These are phyloP conservation scores for Erynnis tages DNA, from an alignment of 2,888 invertebrate species.

Conservation along the genomic window DNA sequence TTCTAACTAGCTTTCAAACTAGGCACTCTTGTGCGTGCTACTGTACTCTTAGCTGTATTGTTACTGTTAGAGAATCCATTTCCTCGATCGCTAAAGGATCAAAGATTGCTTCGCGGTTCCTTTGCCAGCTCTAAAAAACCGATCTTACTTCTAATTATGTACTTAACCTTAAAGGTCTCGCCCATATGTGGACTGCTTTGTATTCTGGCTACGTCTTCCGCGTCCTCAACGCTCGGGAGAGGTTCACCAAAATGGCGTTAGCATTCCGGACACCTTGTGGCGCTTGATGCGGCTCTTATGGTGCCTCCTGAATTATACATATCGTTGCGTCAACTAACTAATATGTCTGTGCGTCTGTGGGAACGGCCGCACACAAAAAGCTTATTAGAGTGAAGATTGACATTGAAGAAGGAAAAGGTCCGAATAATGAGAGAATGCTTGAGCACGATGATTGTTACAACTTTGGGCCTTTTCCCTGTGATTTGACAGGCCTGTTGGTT, in stretches of 20 bases:
- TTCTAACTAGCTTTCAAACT: no score
- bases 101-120: neutral
- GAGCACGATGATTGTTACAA: no score
- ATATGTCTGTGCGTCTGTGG: constrained; percentile 31
- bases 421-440: no score
- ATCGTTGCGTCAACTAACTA: constrained; percentile 32
- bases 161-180: constrained; percentile 7
- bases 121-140: neutral
- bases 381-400: constrained; percentile 12
- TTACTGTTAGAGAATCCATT: no score
- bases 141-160: constrained; percentile 13
- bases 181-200: constrained; percentile 16
- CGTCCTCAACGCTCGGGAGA: constrained; percentile 42
- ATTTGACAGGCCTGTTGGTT: no score
- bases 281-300: constrained; percentile 42
- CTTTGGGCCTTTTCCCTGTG: no score
- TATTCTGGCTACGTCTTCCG: constrained; percentile 29
- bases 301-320: constrained; percentile 62
- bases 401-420: no score
- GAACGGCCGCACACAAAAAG: constrained; percentile 29
- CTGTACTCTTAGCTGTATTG: no score
- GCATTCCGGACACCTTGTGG: constrained; percentile 48
- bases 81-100: no score
- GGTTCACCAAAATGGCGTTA: constrained; percentile 51
- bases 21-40: no score